Percentiles rank a stretch among this genome's conserved stretches.
Conservation (phyloP, 2,113 vertebrate genomes). For the Oxyura jamaicensis region DNA sequence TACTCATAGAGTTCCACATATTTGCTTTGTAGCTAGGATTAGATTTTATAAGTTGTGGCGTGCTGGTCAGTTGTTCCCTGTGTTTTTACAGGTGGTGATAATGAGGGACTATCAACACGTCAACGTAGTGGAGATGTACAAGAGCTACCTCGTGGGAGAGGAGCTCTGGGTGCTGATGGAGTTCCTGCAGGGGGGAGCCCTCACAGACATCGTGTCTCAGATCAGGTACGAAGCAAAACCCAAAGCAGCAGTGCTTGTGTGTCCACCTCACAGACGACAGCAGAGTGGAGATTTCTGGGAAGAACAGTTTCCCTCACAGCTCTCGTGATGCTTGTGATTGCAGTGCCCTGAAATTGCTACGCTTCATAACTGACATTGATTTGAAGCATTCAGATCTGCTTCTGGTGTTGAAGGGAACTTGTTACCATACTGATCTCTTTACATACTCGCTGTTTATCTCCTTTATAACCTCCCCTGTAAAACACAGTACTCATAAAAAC, state of each 20-base stretch:
- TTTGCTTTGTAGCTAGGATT: neutral
- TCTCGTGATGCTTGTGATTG: neutral
- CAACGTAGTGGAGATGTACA: slow-evolving; percentile 98
- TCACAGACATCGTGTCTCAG: slow-evolving; percentile 97
- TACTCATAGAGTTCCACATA: accelerated
- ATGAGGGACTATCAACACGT: slow-evolving; percentile 98
- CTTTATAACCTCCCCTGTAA: neutral
- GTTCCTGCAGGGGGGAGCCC: slow-evolving; percentile 96
- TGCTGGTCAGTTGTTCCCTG: neutral
- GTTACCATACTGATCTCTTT: neutral
- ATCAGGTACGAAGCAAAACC: slow-evolving; percentile 84
- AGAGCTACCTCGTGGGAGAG: slow-evolving; percentile 96
- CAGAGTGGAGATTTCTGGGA: neutral
- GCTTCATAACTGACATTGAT: neutral
- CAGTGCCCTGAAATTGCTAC: neutral
- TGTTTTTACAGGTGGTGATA: slow-evolving; percentile 90
- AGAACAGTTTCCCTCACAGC: neutral
- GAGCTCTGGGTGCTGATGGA: slow-evolving; percentile 99
- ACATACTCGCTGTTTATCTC: neutral
- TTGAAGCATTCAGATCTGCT: neutral
- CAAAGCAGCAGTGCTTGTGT: accelerated
- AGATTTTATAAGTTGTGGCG: neutral
- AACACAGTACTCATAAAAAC: neutral
- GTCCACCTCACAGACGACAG: neutral
- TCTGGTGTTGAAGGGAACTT: neutral